Evolutionary conservation across 2,888 invertebrate species (phyloP).

Genomic region (Brachylomia viminalis): DNA sequence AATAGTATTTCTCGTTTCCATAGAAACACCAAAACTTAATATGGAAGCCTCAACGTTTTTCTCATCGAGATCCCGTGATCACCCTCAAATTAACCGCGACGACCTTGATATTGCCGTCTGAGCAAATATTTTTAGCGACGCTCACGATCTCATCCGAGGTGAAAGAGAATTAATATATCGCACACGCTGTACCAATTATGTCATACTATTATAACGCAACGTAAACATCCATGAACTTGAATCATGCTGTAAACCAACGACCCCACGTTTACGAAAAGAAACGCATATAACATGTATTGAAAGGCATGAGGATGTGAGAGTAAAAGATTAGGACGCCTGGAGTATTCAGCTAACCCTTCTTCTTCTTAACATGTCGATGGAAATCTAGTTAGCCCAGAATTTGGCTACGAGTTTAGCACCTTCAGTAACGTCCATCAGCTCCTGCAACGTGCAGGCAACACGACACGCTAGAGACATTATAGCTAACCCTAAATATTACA

Average conservation of each 20-base stretch:
- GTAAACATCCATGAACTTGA: constrained; percentile 76
- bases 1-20: neutral
- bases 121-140: constrained; percentile 86
- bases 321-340: neutral
- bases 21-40: constrained; percentile 12
- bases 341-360: neutral
- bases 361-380: neutral
- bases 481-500: too few relatives aligned
- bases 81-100: constrained; percentile 71
- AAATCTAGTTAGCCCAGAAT: neutral
- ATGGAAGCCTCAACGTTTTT: constrained; percentile 37
- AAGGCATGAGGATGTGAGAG: neutral
- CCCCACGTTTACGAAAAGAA: constrained; percentile 32
- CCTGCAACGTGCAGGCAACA: neutral
- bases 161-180: constrained; percentile 81
- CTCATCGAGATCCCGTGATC: constrained; percentile 63
- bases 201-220: constrained; percentile 75
- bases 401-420: neutral
- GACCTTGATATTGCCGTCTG: constrained; percentile 87
- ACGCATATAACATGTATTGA: constrained; percentile 2
- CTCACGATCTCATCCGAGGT: constrained; percentile 79
- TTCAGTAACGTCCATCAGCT: neutral
- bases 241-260: constrained; percentile 56
- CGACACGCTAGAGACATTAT: neutral
- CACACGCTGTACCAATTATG: constrained; percentile 77